A percentile compares a stretch with the other conserved stretches of the same genome.
Evolutionary conservation across 2,888 invertebrate species (phyloP).

Genomic region (Cabera pusaria): DNA sequence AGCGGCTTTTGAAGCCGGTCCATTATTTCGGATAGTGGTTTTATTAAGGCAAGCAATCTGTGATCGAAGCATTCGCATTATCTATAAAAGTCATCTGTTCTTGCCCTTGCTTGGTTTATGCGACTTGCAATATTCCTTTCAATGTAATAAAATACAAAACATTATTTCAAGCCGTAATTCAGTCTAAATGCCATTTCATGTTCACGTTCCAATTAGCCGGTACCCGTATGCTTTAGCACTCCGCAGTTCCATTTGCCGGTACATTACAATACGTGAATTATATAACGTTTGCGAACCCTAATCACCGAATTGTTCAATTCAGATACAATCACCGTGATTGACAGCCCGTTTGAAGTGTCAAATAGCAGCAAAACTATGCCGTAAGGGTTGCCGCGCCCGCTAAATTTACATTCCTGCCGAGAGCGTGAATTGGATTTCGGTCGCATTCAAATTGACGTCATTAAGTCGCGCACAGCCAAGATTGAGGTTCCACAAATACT

Average conservation of each 20-base stretch:
- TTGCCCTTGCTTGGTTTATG: no score
- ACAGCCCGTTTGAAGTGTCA: slow-evolving; percentile 59
- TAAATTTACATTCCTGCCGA: slow-evolving; percentile 59
- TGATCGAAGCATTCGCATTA: slow-evolving; percentile 1
- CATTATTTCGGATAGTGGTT: slow-evolving; percentile 8
- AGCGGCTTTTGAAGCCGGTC: slow-evolving; percentile 7
- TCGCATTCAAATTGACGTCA: slow-evolving; percentile 67
- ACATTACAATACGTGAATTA: slow-evolving; percentile 23
- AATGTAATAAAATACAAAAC: no score
- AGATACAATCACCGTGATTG: slow-evolving; percentile 49
- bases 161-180: no score
- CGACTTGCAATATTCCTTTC: no score
- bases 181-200: slow-evolving; percentile 7
- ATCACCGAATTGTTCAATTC: slow-evolving; percentile 37
- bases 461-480: slow-evolving; percentile 52
- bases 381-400: slow-evolving; percentile 45
- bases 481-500: slow-evolving; percentile 42
- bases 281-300: slow-evolving; percentile 25
- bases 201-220: slow-evolving; percentile 7
- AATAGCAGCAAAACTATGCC: slow-evolving; percentile 59
- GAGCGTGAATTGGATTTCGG: slow-evolving; percentile 47
- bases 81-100: no score
- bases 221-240: slow-evolving; percentile 5
- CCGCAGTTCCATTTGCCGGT: slow-evolving; percentile 13
- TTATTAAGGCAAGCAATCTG: slow-evolving; percentile 2